Conservation (phyloP, 2,797 vertebrate species). For the Poecilia gillii region DNA sequence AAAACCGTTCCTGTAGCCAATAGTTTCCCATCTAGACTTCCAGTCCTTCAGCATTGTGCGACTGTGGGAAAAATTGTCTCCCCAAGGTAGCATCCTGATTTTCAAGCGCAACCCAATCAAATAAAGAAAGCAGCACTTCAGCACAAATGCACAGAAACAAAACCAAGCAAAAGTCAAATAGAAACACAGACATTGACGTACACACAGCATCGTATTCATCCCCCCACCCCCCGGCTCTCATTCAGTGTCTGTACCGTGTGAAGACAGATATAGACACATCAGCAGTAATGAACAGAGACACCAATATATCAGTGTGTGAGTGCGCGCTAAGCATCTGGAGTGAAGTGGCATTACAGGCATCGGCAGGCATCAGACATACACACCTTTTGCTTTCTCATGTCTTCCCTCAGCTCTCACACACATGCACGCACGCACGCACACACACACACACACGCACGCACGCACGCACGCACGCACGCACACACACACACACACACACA, state of each 20-base stretch:
- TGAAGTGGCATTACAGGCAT: constrained; percentile 70
- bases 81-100: constrained; percentile 8
- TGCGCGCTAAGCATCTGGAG: constrained; percentile 72
- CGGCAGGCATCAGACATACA: constrained; percentile 66
- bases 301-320: constrained; percentile 74
- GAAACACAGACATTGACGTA: constrained; percentile 31
- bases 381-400: constrained; percentile 60
- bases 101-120: constrained; percentile 23
- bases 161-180: constrained; percentile 20
- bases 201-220: constrained; percentile 38
- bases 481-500: constrained; percentile 38
- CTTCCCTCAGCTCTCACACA: constrained; percentile 43
- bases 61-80: background rate
- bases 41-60: background rate
- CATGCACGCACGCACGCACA: constrained; percentile 1
- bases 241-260: constrained; percentile 43
- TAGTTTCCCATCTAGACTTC: background rate
- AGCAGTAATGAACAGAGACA: constrained; percentile 82
- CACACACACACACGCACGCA: constrained; percentile 41
- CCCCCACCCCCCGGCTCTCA: constrained; percentile 37
- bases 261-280: constrained; percentile 72
- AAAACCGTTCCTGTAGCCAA: background rate
- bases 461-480: constrained; percentile 15
- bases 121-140: constrained; percentile 14
- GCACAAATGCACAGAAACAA: constrained; percentile 18